A percentile compares a stretch with the other conserved stretches of the same genome.
Evolutionary conservation across 2,113 vertebrate genomes (phyloP).

Genomic region (Pangasianodon gigas): DNA sequence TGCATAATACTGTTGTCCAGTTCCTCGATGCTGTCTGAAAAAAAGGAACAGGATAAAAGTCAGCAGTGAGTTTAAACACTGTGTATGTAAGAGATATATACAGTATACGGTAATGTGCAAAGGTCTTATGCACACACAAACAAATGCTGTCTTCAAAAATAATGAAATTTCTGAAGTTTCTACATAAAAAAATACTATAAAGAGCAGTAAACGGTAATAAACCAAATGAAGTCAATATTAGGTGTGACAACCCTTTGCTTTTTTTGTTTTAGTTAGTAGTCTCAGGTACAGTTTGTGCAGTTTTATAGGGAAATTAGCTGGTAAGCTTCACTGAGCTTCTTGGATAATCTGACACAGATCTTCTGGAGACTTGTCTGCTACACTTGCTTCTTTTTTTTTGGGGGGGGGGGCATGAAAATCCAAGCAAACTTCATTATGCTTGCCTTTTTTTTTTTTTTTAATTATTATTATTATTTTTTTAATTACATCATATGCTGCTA

Average conservation of each 20-base stretch:
- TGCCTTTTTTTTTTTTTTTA: too few species aligned
- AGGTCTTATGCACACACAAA: not conserved
- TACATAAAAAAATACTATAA: not conserved
- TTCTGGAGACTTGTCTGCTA: not conserved
- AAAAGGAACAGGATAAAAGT: constrained; percentile 42
- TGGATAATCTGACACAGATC: not conserved
- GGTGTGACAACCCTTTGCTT: not conserved
- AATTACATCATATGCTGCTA: not conserved
- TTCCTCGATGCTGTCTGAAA: constrained; percentile 80
- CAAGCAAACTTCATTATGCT: too few species aligned
- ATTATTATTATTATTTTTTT: too few species aligned
- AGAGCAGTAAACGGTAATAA: not conserved
- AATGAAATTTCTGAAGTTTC: not conserved
- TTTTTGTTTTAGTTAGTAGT: not conserved
- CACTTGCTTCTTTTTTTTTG: too few species aligned
- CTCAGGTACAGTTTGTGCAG: not conserved
- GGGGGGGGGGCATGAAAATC: too few species aligned
- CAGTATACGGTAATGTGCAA: not conserved
- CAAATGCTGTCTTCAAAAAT: not conserved
- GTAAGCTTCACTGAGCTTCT: not conserved
- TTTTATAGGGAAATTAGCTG: not conserved
- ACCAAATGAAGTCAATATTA: not conserved
- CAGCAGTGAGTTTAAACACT: constrained; percentile 16
- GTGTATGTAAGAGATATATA: not conserved
- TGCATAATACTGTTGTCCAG: constrained; percentile 98